Conservation (phyloP, 2,797 vertebrate genomes). For the Enteromius paludinosus region DNA sequence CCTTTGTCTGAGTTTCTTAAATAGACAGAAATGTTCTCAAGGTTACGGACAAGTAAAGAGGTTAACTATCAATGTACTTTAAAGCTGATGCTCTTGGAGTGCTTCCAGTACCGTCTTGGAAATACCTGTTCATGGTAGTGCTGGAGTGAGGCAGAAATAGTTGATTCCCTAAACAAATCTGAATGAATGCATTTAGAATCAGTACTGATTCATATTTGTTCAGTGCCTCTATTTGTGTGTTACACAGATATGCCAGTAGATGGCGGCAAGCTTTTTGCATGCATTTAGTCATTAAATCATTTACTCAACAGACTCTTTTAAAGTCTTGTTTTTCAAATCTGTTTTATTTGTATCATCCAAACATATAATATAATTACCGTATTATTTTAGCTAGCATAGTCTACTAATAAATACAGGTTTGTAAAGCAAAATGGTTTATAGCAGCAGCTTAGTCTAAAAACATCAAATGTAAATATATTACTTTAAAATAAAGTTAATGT, state of each 20-base stretch:
- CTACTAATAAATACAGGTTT: no score
- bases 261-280: not conserved
- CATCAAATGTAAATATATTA: no score
- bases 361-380: no score
- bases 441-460: no score
- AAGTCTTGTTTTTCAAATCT: not conserved
- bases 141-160: not conserved
- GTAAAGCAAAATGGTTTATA: no score
- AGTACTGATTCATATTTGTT: not conserved
- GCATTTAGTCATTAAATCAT: not conserved
- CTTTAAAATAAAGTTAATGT: no score
- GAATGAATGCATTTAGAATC: no score
- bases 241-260: not conserved
- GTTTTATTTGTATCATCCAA: not conserved
- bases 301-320: not conserved
- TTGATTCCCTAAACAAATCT: not conserved
- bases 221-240: not conserved
- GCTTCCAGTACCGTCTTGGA: not conserved
- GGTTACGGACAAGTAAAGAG: not conserved
- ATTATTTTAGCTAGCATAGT: no score
- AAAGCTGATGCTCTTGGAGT: not conserved
- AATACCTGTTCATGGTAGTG: constrained; percentile 29
- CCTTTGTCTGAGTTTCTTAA: constrained; percentile 11
- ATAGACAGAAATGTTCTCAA: constrained; percentile 15
- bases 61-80: not conserved